Evolutionary conservation across 2,797 vertebrate genomes (phyloP).

Genomic region (Hydrocynus forskahlii): DNA sequence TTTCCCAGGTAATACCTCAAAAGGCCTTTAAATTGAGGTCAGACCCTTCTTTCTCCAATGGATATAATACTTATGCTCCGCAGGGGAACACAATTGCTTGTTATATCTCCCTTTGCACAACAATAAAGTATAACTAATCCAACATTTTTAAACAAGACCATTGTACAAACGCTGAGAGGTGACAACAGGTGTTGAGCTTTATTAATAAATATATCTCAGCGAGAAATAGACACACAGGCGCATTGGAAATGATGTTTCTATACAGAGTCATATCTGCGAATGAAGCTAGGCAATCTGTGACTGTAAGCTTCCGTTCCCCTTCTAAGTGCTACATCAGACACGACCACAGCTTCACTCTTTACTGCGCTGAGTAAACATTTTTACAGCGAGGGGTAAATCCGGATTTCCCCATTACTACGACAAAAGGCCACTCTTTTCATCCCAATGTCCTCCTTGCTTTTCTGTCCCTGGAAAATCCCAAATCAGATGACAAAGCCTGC

Average conservation of each 20-base stretch:
- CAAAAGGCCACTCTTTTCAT: constrained; percentile 57
- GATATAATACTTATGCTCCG: constrained; percentile 44
- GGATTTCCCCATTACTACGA: constrained; percentile 57
- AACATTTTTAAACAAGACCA: constrained; percentile 11
- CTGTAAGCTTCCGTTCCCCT: background rate
- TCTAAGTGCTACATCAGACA: constrained; percentile 13
- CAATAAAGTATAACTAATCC: constrained; percentile 33
- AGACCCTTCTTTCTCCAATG: constrained; percentile 42
- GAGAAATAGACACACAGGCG: background rate
- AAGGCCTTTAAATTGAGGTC: constrained; percentile 57
- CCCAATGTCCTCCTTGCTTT: constrained; percentile 48
- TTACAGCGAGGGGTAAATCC: constrained; percentile 55
- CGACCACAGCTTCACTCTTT: constrained; percentile 46
- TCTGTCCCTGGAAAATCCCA: constrained; percentile 55
- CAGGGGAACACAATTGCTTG: constrained; percentile 46
- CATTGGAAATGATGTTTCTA: background rate
- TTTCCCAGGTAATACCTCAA: constrained; percentile 59
- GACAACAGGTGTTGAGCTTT: constrained; percentile 13
- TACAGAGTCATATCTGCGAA: background rate
- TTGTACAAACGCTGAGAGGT: constrained; percentile 13
- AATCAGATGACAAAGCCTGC: constrained; percentile 62
- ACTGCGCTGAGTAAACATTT: constrained; percentile 52
- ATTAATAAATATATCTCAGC: background rate
- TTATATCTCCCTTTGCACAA: constrained; percentile 39
- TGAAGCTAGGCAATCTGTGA: background rate